Conservation (phyloP, 2,888 invertebrate species). For the Euproctis similis region DNA sequence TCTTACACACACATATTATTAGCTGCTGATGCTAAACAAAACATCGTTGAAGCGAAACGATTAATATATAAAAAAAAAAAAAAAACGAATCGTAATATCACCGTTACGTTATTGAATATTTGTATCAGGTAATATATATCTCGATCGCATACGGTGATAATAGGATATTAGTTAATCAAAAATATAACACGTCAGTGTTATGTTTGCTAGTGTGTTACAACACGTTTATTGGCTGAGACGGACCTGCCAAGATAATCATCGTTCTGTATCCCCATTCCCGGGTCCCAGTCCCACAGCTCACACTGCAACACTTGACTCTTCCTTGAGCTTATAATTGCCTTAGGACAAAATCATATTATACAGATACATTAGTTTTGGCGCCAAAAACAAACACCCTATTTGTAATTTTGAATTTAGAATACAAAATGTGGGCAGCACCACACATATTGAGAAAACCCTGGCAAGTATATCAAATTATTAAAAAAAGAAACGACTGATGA, state of each 20-base stretch:
- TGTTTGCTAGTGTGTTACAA: constrained; percentile 31
- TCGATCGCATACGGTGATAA: constrained; percentile 25
- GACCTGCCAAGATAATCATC: constrained; percentile 92
- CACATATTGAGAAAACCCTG: constrained; percentile 18
- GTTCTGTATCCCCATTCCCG: constrained; percentile 84
- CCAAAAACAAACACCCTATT: constrained; percentile 7
- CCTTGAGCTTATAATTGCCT: constrained; percentile 86
- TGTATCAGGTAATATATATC: constrained; percentile 1
- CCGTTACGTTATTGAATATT: constrained; percentile 6
- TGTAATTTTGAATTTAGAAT: constrained; percentile 4
- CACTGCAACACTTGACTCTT: constrained; percentile 84
- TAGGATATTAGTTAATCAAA: constrained; percentile 31
- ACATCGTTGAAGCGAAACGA: constrained; percentile 26
- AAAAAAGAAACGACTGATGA: too few relatives aligned
- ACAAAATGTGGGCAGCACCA: background rate
- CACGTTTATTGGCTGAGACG: constrained; percentile 51
- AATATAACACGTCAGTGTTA: constrained; percentile 35
- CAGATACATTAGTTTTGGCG: constrained; percentile 27
- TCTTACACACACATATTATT: constrained; percentile 34
- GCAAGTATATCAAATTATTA: constrained; percentile 17
- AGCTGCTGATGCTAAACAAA: constrained; percentile 30
- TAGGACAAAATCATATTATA: constrained; percentile 59
- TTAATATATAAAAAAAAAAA: constrained; percentile 21
- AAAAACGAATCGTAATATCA: constrained; percentile 35
- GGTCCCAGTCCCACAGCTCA: constrained; percentile 90